Conservation (phyloP, 2,113 vertebrate genomes). For the Ophthalmolycus amberensis region DNA sequence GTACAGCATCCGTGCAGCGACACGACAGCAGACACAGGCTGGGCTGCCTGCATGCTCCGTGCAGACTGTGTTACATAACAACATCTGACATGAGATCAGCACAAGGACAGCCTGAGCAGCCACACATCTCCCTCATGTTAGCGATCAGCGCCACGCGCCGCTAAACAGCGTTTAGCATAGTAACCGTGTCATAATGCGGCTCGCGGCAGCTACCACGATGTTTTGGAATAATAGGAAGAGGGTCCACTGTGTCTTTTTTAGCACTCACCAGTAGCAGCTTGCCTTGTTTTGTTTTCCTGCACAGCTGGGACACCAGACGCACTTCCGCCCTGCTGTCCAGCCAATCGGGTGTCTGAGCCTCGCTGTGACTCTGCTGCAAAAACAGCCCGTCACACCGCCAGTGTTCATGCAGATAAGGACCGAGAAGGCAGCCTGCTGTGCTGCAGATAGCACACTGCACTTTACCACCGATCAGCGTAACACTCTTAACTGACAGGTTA, state of each 20-base stretch:
- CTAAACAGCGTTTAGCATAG: not conserved
- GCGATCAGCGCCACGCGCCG: not conserved
- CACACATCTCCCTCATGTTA: not conserved
- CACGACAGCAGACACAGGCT: conserved; percentile 45
- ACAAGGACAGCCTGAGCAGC: conserved; percentile 34
- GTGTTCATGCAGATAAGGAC: conserved; percentile 6
- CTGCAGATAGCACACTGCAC: not conserved
- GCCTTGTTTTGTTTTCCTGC: conserved; percentile 83
- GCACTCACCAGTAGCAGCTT: conserved; percentile 82
- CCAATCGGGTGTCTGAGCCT: conserved; percentile 60
- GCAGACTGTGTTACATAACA: conserved; percentile 74
- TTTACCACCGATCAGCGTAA: not conserved
- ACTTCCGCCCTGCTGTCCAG: conserved; percentile 74
- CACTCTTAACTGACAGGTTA: not conserved
- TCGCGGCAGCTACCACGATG: not conserved
- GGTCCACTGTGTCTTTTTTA: conserved; percentile 4
- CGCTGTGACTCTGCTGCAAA: conserved; percentile 17
- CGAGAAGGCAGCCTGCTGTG: not conserved
- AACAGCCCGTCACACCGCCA: conserved; percentile 15
- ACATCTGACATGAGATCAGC: conserved; percentile 53
- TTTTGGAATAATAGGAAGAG: not conserved
- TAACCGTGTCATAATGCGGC: not conserved
- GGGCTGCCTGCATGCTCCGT: conserved; percentile 44
- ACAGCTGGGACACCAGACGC: conserved; percentile 73
- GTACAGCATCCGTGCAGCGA: conserved; percentile 23